Evolutionary conservation across 2,888 invertebrate species (phyloP).

Genomic region (Protophormia terraenovae): DNA sequence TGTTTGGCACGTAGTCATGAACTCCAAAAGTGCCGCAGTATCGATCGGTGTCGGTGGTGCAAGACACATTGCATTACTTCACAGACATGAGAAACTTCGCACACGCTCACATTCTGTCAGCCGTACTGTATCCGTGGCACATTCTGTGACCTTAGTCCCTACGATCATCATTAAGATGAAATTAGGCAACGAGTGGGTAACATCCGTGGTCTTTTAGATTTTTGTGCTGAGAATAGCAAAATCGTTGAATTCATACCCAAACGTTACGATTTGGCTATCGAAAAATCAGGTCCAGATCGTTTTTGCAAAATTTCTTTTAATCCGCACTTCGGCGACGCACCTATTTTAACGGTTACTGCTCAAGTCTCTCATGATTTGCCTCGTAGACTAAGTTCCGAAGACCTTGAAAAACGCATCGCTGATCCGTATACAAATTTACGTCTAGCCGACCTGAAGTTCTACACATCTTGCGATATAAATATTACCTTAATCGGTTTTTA

Average conservation of each 20-base stretch:
- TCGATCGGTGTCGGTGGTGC: background rate
- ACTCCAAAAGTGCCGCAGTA: background rate
- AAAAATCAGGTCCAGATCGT: background rate
- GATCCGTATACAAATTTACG: background rate
- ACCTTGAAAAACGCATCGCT: background rate
- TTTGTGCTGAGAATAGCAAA: background rate
- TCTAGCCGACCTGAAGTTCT: background rate
- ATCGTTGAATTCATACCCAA: background rate
- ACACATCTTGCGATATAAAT: background rate
- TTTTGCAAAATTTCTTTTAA: background rate
- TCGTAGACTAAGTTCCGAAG: background rate
- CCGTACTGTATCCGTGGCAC: background rate
- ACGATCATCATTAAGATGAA: background rate
- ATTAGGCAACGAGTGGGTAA: background rate
- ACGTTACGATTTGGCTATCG: background rate
- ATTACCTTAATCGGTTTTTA: too few relatives aligned
- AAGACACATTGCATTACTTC: background rate
- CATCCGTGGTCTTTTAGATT: background rate
- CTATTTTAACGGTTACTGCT: background rate
- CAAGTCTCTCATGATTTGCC: background rate
- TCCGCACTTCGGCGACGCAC: background rate
- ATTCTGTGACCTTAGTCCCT: background rate
- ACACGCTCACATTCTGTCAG: background rate
- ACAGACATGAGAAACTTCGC: background rate
- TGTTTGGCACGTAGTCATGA: conserved; percentile 1